Percentiles rank a stretch among this genome's conserved stretches.
Conservation (phyloP, 2,113 vertebrate genomes). For the Panurus biarmicus region DNA sequence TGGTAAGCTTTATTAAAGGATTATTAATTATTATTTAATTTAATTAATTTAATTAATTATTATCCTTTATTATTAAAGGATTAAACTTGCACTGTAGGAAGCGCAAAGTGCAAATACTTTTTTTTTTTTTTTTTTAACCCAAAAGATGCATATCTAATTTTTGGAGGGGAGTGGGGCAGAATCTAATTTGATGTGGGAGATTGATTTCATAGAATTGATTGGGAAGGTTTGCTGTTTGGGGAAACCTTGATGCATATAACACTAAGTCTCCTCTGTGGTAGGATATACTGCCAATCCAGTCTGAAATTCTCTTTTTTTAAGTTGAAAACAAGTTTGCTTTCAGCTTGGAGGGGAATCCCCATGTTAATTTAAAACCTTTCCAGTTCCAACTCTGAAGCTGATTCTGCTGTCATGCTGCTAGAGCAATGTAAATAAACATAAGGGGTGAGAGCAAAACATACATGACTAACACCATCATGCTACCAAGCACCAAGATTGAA, state of each 20-base stretch:
- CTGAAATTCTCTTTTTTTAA: not conserved
- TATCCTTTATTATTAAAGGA: too few species aligned
- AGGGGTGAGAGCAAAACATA: not conserved
- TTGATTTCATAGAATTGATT: not conserved
- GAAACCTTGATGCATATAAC: not conserved
- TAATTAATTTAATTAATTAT: too few species aligned
- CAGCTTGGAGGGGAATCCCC: conserved; percentile 17
- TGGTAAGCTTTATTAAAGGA: not conserved
- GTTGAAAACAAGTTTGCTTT: conserved; percentile 17
- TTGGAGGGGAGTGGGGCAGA: not conserved
- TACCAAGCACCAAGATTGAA: not conserved
- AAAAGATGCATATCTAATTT: not conserved
- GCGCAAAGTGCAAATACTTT: not conserved
- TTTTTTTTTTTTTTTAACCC: not conserved
- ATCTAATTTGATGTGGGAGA: not conserved
- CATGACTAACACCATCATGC: not conserved
- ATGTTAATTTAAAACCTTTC: conserved; percentile 32
- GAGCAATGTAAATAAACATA: not conserved
- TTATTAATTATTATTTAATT: too few species aligned
- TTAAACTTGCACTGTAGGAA: not conserved
- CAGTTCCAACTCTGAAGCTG: not conserved
- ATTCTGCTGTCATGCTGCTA: not conserved
- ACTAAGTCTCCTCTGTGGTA: not conserved
- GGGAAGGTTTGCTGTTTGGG: not conserved
- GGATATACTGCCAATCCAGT: not conserved